These are phyloP conservation scores for Platycheirus albimanus DNA, from an alignment of 2,888 invertebrate species.

Conservation along the genomic window DNA sequence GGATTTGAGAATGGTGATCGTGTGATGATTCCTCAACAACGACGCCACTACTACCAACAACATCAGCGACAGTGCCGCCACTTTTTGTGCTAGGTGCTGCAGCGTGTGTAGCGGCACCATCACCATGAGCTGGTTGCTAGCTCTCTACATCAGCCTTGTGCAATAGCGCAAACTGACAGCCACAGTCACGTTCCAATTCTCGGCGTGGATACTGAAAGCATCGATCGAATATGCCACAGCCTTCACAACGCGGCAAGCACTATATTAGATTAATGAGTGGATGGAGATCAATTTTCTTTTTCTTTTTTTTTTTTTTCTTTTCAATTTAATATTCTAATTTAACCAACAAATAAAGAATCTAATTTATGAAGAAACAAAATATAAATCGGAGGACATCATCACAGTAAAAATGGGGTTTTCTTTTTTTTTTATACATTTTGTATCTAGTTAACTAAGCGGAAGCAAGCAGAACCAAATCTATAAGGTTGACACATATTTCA, in stretches of 20 bases:
- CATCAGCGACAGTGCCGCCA: constrained; percentile 78
- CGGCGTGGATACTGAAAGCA: constrained; percentile 93
- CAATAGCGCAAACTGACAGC: constrained; percentile 94
- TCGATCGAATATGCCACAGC: constrained; percentile 94
- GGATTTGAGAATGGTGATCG: constrained; percentile 66
- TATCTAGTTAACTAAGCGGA: constrained; percentile 70
- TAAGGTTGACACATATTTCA: constrained; percentile 26
- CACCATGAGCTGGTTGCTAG: constrained; percentile 83
- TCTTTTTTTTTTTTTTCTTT: too few relatives aligned
- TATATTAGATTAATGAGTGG: constrained; percentile 73
- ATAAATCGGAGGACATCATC: constrained; percentile 27
- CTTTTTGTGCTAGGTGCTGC: constrained; percentile 78
- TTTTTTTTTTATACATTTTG: constrained; percentile 23
- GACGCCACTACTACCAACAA: constrained; percentile 60
- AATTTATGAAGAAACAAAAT: constrained; percentile 38
- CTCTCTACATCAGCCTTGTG: constrained; percentile 90
- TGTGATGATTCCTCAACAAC: constrained; percentile 57
- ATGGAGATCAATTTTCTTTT: constrained; percentile 53
- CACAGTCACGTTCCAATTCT: constrained; percentile 90
- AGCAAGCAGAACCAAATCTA: constrained; percentile 67
- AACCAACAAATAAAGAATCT: constrained; percentile 39
- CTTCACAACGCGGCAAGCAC: constrained; percentile 87
- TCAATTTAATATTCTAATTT: constrained; percentile 14
- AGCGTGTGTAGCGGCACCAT: constrained; percentile 78
- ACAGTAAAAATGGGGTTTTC: constrained; percentile 30